These are phyloP conservation scores for Cryptocephalus moraei DNA, from an alignment of 2,888 invertebrate species.

Conservation along the genomic window DNA sequence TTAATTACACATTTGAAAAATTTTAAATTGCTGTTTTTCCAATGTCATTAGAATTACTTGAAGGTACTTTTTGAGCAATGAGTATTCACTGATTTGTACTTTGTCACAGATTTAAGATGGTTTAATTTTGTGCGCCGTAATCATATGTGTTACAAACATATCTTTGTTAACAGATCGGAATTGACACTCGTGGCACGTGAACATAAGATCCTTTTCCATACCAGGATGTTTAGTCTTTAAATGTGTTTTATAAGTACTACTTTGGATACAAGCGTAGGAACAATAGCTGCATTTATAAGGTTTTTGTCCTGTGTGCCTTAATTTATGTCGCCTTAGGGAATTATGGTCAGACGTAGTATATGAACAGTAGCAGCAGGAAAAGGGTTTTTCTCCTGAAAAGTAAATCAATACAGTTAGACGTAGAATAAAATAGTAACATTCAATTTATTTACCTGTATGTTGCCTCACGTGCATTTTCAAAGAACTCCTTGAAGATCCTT, in stretches of 20 bases:
- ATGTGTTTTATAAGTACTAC: constrained; percentile 67
- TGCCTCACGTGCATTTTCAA: constrained; percentile 57
- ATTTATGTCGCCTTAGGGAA: constrained; percentile 67
- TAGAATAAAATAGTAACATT: neutral
- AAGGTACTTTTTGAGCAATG: no score
- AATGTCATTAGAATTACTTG: no score
- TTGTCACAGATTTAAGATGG: constrained; percentile 14
- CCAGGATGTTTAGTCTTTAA: constrained; percentile 71
- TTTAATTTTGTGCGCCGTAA: constrained; percentile 41
- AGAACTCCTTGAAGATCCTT: constrained; percentile 53
- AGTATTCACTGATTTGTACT: no score
- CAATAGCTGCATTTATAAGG: constrained; percentile 73
- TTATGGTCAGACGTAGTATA: constrained; percentile 73
- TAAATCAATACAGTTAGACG: neutral
- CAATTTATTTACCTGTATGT: constrained; percentile 49
- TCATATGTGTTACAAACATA: constrained; percentile 47
- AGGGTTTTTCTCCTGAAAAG: constrained; percentile 61
- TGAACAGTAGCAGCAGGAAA: constrained; percentile 61
- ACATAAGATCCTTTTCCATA: constrained; percentile 49
- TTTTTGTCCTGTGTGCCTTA: constrained; percentile 63
- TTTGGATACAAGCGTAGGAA: constrained; percentile 70
- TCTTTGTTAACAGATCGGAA: constrained; percentile 56
- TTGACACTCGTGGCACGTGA: constrained; percentile 50
- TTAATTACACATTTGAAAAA: no score
- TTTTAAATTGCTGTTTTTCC: no score